Percentiles rank a stretch among this genome's conserved stretches.
Conservation (phyloP, 2,797 vertebrate genomes). For the Eulemur mongoz region DNA sequence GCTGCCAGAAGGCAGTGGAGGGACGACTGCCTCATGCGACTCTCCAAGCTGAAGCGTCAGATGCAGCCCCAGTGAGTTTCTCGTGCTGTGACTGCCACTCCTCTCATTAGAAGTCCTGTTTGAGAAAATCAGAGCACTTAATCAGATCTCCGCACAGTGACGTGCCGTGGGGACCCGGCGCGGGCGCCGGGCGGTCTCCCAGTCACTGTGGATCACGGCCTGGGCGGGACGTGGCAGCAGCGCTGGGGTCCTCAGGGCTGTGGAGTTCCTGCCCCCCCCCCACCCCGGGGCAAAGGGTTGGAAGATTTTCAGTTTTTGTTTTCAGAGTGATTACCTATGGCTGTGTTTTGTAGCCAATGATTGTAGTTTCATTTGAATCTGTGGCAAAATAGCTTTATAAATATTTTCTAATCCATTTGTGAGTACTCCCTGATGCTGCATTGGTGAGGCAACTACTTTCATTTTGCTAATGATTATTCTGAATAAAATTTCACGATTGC, state of each 20-base stretch:
- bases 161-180: not conserved
- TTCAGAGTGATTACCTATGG: not conserved
- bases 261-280: not conserved
- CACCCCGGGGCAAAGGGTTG: not conserved
- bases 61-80: slow-evolving; percentile 78
- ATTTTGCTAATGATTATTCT: not conserved
- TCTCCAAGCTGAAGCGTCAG: slow-evolving; percentile 92
- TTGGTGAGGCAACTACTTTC: not conserved
- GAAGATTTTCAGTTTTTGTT: not conserved
- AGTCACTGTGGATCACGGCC: not conserved
- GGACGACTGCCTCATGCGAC: slow-evolving; percentile 90
- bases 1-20: slow-evolving; percentile 90
- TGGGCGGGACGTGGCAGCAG: not conserved
- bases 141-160: not conserved
- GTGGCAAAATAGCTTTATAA: not conserved
- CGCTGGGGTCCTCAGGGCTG: not conserved
- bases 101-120: not conserved
- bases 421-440: not conserved
- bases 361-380: not conserved
- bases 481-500: slow-evolving; percentile 59
- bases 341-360: not conserved
- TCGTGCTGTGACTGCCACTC: not conserved
- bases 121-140: not conserved
- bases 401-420: not conserved
- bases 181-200: not conserved